Evolutionary conservation across 2,797 vertebrate genomes (phyloP), one percentile per base, ranked within the genome.

Genomic region (Melanotaenia nigrans): DNA sequence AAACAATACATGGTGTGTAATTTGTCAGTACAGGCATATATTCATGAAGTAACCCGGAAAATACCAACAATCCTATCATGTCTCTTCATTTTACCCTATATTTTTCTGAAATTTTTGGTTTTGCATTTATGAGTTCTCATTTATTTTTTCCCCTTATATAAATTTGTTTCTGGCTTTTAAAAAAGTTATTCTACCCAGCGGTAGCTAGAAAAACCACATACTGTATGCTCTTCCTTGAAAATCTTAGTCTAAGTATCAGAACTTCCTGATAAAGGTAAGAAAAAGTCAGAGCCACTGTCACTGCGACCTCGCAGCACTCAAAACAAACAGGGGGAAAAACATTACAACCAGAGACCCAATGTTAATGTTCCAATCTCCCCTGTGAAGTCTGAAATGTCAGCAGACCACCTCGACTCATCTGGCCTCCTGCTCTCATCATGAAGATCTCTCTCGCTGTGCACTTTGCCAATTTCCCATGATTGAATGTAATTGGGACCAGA

Each of bases 401-500:
- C 45, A 38, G 89, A 89, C 87, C 90, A 89, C 91, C 89, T 92
- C 63, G 12, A 74, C 86, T 91, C 88, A 91, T 93, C 89, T 92
- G 91, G 86, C 73, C 79, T 71, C 80, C 72, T 78, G 81, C 83
- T 87, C 88, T 89, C 85, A 87, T 88, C 82, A 81, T 77, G 77
- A 85, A 85, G 82, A 87, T 90, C 85, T 87, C 81, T 87, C 86
- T 88, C 14, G 73, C 84, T 81, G 88, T 90, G 85, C 87, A 88
- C 88, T 89, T 91, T 84, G 89, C 89, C 88, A 90, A 90, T 91
- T 91, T 90, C 86, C 85, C 89, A 88, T 92, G 89, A 93, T 90
- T 92, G 87, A 91, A 84, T 74, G 84, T 93, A 92, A 93, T 92
- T 90, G 85, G 87, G 91, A 92, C 86, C 92, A 93, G 92, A 94